Conservation (phyloP, 2,113 vertebrate species). For the Dromas ardeola region DNA sequence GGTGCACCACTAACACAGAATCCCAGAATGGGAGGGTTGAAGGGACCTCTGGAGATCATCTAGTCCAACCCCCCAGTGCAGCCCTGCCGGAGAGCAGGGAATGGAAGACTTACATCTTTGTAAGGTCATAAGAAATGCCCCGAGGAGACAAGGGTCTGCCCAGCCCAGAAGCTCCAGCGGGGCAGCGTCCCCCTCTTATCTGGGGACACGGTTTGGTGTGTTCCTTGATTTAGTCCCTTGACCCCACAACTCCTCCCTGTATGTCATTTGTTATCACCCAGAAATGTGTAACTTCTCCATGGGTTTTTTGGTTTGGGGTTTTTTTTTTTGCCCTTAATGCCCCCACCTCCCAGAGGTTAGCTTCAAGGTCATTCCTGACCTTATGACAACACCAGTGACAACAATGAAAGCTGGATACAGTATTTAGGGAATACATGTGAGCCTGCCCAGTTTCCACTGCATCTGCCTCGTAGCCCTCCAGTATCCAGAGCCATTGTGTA, state of each 20-base stretch:
- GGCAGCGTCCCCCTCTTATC: not conserved
- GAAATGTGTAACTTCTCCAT: not conserved
- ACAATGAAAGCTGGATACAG: not conserved
- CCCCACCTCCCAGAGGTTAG: not conserved
- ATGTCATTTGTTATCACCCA: not conserved
- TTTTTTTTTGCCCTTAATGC: not conserved
- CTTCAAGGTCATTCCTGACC: not conserved
- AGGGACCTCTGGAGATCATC: too few species aligned
- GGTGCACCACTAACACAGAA: not conserved
- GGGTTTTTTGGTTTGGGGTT: not conserved
- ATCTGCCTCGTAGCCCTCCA: too few species aligned
- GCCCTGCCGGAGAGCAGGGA: not conserved
- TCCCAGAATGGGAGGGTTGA: too few species aligned
- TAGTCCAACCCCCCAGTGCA: not conserved
- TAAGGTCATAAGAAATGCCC: not conserved
- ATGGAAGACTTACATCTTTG: not conserved
- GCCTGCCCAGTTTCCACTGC: not conserved
- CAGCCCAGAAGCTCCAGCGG: not conserved
- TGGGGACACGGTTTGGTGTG: not conserved
- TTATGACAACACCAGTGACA: not conserved
- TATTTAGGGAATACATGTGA: not conserved
- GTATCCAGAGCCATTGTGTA: not conserved
- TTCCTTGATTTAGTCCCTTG: not conserved
- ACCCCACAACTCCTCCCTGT: not conserved
- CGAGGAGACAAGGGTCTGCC: accelerated